phyloP scores from a whole-genome alignment of 1,140 invertebrate genomes.

The Drosophila mayri region DNA sequence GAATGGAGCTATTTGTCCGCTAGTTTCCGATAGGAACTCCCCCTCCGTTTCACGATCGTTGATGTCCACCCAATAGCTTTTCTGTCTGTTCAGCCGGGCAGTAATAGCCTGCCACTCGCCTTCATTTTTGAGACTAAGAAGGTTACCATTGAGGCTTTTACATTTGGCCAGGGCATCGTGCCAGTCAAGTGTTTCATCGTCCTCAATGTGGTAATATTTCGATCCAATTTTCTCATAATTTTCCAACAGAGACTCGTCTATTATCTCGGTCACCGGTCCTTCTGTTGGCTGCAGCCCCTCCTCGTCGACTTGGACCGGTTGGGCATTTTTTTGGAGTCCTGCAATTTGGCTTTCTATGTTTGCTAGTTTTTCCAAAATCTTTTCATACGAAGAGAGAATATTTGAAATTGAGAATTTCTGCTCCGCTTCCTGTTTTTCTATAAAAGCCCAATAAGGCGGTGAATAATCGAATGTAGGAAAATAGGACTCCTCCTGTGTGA shows the following conservation, averaged over 20 bases:
- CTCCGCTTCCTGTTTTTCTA: not conserved
- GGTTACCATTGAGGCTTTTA: not conserved
- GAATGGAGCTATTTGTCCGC: not conserved
- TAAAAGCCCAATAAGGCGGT: no score
- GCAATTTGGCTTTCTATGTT: not conserved
- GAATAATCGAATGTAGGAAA: no score
- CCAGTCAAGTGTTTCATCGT: not conserved
- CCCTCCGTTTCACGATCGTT: not conserved
- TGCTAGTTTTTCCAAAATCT: not conserved
- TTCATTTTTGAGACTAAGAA: not conserved
- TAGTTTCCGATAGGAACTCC: not conserved
- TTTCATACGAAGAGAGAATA: not conserved
- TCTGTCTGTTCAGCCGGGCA: not conserved
- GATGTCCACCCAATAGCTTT: not conserved
- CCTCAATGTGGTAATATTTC: not conserved
- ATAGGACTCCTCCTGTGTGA: not conserved
- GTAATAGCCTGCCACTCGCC: not conserved
- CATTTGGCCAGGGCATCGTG: not conserved
- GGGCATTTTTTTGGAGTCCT: no score
- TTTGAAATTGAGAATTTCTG: not conserved
- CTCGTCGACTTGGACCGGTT: not conserved
- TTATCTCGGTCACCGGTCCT: not conserved
- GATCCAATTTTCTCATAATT: not conserved
- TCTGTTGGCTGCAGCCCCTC: not conserved
- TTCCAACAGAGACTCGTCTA: no score